Evolutionary conservation across 2,113 vertebrate genomes (phyloP).

Genomic region (Sylvia atricapilla): DNA sequence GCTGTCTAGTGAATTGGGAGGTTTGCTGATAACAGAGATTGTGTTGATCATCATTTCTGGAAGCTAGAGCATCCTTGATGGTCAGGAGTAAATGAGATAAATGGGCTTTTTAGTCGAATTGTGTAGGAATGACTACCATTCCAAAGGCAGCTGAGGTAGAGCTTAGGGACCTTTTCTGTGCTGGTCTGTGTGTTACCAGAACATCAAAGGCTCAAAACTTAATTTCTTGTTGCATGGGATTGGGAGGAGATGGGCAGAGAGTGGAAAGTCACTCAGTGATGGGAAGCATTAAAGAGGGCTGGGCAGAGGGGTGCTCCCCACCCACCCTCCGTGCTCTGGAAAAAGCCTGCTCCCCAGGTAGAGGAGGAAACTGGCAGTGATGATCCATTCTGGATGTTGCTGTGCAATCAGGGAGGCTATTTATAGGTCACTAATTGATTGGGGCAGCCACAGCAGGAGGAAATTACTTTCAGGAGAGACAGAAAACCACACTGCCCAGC

Average conservation of each 20-base stretch:
- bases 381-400: background rate
- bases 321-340: background rate
- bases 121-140: background rate
- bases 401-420: slow-evolving; percentile 22
- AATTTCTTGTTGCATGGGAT: background rate
- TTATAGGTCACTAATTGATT: slow-evolving; percentile 44
- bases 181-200: background rate
- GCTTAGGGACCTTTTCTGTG: background rate
- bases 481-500: background rate
- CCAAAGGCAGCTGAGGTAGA: background rate
- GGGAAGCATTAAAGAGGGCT: slow-evolving; percentile 5
- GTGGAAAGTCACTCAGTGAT: background rate
- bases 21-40: background rate
- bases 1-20: background rate
- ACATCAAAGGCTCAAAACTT: background rate
- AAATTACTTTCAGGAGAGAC: slow-evolving; percentile 36
- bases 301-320: background rate
- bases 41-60: background rate
- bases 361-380: slow-evolving; percentile 6
- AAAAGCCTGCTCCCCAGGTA: background rate
- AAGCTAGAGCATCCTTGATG: background rate
- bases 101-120: background rate
- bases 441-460: slow-evolving; percentile 19
- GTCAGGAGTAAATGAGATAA: background rate
- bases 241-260: background rate